A percentile compares a stretch with the other conserved stretches of the same genome.
phyloP scores from a whole-genome alignment of 2,797 vertebrate species.

The Anguilla anguilla region DNA sequence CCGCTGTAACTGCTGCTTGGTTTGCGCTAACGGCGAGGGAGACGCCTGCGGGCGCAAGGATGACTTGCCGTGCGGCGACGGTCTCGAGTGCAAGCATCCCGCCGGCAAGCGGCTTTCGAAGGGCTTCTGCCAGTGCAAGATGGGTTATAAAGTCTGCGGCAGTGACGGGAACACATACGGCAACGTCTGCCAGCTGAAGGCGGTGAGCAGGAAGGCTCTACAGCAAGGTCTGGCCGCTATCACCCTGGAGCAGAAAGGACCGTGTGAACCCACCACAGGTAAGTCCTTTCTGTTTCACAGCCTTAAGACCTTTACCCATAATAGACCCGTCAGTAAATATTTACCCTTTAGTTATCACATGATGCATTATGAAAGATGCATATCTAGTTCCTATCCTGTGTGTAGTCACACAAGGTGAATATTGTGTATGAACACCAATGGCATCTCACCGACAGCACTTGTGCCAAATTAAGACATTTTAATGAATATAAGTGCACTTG shows the following conservation, averaged over 20 bases:
- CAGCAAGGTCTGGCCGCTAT: conserved; percentile 75
- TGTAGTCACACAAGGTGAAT: background rate
- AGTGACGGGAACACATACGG: conserved; percentile 86
- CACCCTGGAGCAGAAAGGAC: conserved; percentile 79
- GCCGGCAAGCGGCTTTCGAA: conserved; percentile 70
- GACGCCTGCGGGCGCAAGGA: conserved; percentile 82
- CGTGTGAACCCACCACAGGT: conserved; percentile 80
- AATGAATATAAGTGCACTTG: background rate
- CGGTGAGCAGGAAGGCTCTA: conserved; percentile 79
- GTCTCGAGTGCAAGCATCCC: conserved; percentile 80
- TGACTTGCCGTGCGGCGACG: conserved; percentile 84
- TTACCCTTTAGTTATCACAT: background rate
- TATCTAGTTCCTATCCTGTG: background rate
- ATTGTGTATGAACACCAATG: background rate
- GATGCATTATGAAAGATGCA: background rate
- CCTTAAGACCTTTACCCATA: background rate
- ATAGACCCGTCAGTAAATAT: background rate
- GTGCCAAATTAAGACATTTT: background rate
- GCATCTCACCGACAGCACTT: background rate
- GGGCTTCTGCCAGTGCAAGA: conserved; percentile 82
- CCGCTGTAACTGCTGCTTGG: conserved; percentile 88
- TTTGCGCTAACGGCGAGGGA: conserved; percentile 84
- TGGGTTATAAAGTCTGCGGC: conserved; percentile 80
- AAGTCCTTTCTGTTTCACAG: conserved; percentile 56
- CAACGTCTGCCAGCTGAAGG: conserved; percentile 83